These are phyloP conservation scores for Parotocinclus haroldoi DNA, from an alignment of 2,797 vertebrate genomes.

Conservation along the genomic window DNA sequence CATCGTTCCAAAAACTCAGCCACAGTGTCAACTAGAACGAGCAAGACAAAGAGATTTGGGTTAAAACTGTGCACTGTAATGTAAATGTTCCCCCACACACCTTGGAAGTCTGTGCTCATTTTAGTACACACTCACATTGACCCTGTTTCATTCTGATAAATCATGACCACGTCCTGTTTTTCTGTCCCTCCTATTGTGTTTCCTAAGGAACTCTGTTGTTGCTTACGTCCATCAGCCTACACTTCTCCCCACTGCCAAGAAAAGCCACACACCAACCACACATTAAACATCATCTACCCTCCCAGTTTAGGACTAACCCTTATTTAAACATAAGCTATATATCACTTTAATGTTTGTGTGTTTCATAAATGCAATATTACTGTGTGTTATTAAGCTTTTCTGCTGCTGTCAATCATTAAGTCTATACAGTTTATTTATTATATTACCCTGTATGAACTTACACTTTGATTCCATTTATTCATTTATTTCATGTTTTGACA, in stretches of 20 bases:
- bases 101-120: background rate
- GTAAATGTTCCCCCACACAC: no score
- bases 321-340: background rate
- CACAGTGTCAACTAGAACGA: background rate
- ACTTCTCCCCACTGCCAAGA: background rate
- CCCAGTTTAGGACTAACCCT: conserved; percentile 1
- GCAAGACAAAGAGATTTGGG: background rate
- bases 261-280: conserved; percentile 1
- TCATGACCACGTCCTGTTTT: conserved; percentile 23
- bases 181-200: background rate
- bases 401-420: no score
- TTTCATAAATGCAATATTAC: no score
- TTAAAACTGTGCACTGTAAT: no score
- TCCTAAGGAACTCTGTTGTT: background rate
- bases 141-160: background rate
- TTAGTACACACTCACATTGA: background rate
- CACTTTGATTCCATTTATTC: no score
- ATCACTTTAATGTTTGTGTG: background rate
- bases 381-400: no score
- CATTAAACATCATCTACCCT: background rate
- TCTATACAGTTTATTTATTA: no score
- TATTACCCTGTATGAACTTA: no score
- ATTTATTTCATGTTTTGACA: no score
- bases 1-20: conserved; percentile 3
- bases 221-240: background rate